A percentile compares a stretch with the other conserved stretches of the same genome.
These are phyloP conservation scores for Enteromius treurensis DNA, from an alignment of 2,797 vertebrate species.

Conservation along the genomic window DNA sequence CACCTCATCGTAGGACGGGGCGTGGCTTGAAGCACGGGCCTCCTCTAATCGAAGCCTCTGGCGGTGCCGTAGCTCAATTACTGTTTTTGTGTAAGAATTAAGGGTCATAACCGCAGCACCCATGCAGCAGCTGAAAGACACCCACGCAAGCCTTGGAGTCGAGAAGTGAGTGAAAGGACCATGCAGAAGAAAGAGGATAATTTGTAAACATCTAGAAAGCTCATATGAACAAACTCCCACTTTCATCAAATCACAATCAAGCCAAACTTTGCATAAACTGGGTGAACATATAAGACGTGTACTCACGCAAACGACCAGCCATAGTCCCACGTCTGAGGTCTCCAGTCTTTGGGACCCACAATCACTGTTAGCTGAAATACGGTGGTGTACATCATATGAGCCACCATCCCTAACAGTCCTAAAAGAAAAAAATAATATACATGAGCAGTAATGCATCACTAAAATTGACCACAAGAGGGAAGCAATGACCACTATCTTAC, in stretches of 20 bases:
- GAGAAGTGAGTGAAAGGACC: conserved; percentile 4
- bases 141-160: conserved; percentile 80
- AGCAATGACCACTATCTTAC: conserved; percentile 61
- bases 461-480: background rate
- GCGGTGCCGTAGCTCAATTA: conserved; percentile 79
- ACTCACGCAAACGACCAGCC: conserved; percentile 80
- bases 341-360: conserved; percentile 85
- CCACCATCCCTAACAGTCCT: conserved; percentile 85
- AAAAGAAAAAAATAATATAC: background rate
- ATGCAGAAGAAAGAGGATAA: background rate
- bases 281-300: background rate
- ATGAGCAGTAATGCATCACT: background rate
- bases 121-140: conserved; percentile 89
- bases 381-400: conserved; percentile 86
- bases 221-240: background rate
- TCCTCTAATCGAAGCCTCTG: conserved; percentile 77
- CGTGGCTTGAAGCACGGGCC: conserved; percentile 66
- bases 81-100: conserved; percentile 88
- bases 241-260: background rate
- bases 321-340: conserved; percentile 81
- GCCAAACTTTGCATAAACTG: too few relatives aligned
- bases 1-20: conserved; percentile 77
- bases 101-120: conserved; percentile 84
- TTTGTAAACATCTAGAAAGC: background rate
- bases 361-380: conserved; percentile 86